Evolutionary conservation across 1,140 invertebrate genomes (phyloP).

Genomic region (Bombus terrestris): DNA sequence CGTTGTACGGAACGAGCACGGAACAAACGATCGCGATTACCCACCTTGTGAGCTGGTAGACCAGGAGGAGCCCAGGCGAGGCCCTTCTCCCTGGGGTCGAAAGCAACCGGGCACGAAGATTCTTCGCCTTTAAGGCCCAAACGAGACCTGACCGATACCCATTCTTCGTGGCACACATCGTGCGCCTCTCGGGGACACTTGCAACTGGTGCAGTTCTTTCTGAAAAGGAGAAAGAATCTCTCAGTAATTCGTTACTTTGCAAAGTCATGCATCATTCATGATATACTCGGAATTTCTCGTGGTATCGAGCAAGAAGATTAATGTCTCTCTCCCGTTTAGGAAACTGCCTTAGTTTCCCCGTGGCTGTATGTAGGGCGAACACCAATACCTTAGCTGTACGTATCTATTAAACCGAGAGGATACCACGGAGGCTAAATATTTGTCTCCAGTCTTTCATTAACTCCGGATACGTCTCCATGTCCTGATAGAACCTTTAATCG

Average conservation of each 20-base stretch:
- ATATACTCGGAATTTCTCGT: background rate
- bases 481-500: slow-evolving; percentile 48
- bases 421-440: slow-evolving; percentile 62
- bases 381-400: background rate
- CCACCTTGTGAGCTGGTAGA: slow-evolving; percentile 85
- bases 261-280: slow-evolving; percentile 24
- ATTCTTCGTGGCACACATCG: slow-evolving; percentile 94
- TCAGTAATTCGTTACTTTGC: background rate
- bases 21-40: background rate
- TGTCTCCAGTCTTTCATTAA: slow-evolving; percentile 59
- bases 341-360: background rate
- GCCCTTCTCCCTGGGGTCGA: slow-evolving; percentile 85
- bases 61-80: slow-evolving; percentile 93
- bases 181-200: slow-evolving; percentile 93
- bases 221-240: slow-evolving; percentile 75
- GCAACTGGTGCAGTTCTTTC: slow-evolving; percentile 93
- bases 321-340: background rate
- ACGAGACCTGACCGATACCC: slow-evolving; percentile 90
- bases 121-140: slow-evolving; percentile 88
- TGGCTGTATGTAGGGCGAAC: background rate
- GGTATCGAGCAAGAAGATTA: slow-evolving; percentile 9
- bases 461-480: slow-evolving; percentile 10
- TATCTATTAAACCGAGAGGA: slow-evolving; percentile 37
- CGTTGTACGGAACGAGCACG: background rate
- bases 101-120: slow-evolving; percentile 75